Conservation (phyloP, 1,140 invertebrate species). For the Drosophila orosa region DNA sequence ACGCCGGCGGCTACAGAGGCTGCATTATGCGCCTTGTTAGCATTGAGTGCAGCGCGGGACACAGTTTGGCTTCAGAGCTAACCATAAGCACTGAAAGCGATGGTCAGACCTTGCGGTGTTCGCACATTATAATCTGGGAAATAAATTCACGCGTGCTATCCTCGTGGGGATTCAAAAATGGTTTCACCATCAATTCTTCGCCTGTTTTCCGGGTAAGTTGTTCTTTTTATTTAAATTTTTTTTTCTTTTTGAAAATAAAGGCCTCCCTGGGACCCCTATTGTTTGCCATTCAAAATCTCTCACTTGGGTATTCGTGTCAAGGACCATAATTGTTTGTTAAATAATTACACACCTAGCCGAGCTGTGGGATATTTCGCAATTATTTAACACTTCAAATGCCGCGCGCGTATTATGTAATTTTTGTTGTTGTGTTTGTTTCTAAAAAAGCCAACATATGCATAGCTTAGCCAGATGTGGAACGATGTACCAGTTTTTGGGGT, state of each 20-base stretch:
- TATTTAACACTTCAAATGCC: conserved; percentile 14
- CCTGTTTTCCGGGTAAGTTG: conserved; percentile 7
- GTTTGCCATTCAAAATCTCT: conserved; percentile 17
- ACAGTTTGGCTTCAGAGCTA: conserved; percentile 17
- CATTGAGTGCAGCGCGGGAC: conserved; percentile 11
- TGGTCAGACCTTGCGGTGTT: conserved; percentile 12
- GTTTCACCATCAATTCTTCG: neutral
- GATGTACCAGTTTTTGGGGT: conserved; percentile 16
- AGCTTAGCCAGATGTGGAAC: conserved; percentile 9
- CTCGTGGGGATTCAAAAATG: conserved; percentile 3
- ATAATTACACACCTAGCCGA: conserved; percentile 21
- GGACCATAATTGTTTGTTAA: conserved; percentile 24
- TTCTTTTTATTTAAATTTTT: neutral
- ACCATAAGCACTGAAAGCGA: conserved; percentile 22
- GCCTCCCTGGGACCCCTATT: conserved; percentile 11
- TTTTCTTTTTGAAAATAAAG: neutral
- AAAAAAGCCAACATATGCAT: neutral
- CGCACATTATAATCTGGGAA: neutral
- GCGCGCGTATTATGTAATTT: conserved; percentile 14
- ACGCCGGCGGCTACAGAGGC: conserved; percentile 27
- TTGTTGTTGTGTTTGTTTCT: neutral
- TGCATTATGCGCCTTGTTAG: conserved; percentile 28
- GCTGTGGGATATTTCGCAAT: conserved; percentile 13
- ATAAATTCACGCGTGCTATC: neutral
- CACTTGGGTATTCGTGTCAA: conserved; percentile 17